Evolutionary conservation across 2,113 vertebrate genomes (phyloP), one percentile per base, ranked within the genome.

Genomic region (Hippocampus mohnikei): DNA sequence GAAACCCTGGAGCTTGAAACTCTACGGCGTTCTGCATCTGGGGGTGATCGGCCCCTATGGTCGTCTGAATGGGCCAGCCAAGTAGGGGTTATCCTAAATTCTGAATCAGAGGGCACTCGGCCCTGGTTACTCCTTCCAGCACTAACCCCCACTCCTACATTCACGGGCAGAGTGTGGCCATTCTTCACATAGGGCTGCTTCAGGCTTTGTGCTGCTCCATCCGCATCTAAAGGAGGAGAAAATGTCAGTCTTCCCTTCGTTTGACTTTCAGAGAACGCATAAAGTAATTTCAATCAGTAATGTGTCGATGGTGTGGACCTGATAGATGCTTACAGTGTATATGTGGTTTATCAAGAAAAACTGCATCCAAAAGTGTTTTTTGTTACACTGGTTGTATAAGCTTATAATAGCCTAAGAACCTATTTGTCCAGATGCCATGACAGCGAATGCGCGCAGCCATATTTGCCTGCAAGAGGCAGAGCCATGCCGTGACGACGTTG

Each of bases 121-220:
- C 80, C 72, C 61, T 87, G 82, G 73, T 74, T 85, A 64, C 83
- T 91, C 83, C 75, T 88, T 73, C 71, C 79, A 20, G 85, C 72
- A 11, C 82, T 66, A 29, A 75, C 18, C 1, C 75, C 81, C 9
- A 74, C 79, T 5, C 81, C 78, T 3, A 83, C 84, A 11, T 79
- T 88, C 21, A 93, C 74, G 18, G 95, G 95, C 29, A 93, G 77
- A 0, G 95, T 97, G 73, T 98, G 96, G 74, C 96, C 96, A n/a
- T 98, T 98, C 88, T 97, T 98, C 81, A 98, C 86, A 0, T 91
- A 84, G 3, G 87, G 71, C 0, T 90, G 91, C 86, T 90, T 93
- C 71, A 88, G 61, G 79, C 91, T 94, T 42, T 92, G 93, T 9
- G 87, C n/a, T 7, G 95, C 94, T 59, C 62, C 72, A 44, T 93